phyloP scores from a whole-genome alignment of 2,113 vertebrate genomes.

The Zapus hudsonius region DNA sequence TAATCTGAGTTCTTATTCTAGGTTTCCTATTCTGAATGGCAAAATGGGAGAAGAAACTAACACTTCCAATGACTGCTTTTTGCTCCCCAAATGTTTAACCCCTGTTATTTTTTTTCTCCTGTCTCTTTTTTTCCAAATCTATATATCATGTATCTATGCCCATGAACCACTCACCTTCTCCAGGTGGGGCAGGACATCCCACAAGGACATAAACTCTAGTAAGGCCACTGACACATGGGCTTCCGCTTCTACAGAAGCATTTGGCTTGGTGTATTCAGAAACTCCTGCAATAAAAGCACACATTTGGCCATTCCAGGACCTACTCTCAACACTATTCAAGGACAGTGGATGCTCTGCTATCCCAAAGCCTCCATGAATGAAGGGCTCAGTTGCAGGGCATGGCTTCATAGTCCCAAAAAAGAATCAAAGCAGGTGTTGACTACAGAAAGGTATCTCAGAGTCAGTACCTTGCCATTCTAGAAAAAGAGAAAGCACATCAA shows the following conservation, averaged over 20 bases:
- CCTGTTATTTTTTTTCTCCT: not conserved
- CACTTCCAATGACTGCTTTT: not conserved
- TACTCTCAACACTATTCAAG: not conserved
- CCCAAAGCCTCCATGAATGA: not conserved
- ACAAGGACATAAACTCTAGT: conserved; percentile 89
- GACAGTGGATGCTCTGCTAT: not conserved
- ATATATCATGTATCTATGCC: not conserved
- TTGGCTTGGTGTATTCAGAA: conserved; percentile 47
- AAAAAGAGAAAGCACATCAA: not conserved
- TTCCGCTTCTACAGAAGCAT: conserved; percentile 57
- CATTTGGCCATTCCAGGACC: not conserved
- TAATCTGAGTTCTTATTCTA: not conserved
- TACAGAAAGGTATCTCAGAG: not conserved
- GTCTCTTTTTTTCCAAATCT: not conserved
- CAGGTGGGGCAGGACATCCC: conserved; percentile 87
- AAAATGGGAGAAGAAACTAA: not conserved
- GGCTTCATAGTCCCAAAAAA: not conserved
- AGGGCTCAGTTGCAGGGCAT: not conserved
- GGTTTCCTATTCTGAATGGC: not conserved
- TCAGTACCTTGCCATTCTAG: not conserved
- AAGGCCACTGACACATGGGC: conserved; percentile 74
- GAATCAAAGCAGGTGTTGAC: not conserved
- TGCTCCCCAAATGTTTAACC: not conserved
- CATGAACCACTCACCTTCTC: conserved; percentile 80
- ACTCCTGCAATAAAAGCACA: conserved; percentile 71